These are phyloP conservation scores for Plecotus auritus DNA, from an alignment of 2,113 vertebrate genomes.

Conservation along the genomic window DNA sequence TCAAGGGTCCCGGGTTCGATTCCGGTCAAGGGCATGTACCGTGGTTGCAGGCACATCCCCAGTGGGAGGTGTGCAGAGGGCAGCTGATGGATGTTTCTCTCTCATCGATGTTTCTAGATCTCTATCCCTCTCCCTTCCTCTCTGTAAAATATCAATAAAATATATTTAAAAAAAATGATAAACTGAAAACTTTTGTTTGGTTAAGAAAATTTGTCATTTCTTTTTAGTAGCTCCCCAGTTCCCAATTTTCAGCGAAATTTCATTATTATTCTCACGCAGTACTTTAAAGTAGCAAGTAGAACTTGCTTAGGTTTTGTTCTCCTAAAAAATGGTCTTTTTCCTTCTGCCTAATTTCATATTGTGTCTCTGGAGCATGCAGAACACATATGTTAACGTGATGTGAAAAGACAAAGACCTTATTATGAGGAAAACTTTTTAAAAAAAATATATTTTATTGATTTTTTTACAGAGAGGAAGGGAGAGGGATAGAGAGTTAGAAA, in stretches of 20 bases:
- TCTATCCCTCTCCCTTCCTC: too few species aligned
- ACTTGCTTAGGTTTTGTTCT: conserved; percentile 17
- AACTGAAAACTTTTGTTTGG: background rate
- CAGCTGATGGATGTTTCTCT: too few species aligned
- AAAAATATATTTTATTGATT: too few species aligned
- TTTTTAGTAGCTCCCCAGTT: background rate
- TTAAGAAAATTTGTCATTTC: conserved; percentile 11
- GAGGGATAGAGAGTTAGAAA: too few species aligned
- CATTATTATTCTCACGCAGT: background rate
- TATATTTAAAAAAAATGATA: background rate
- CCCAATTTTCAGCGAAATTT: background rate
- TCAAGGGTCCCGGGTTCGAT: too few species aligned
- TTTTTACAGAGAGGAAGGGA: too few species aligned
- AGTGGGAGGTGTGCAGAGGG: too few species aligned
- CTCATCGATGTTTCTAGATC: too few species aligned
- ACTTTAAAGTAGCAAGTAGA: background rate
- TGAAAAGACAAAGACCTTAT: background rate
- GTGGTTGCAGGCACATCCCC: too few species aligned
- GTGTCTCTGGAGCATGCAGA: background rate
- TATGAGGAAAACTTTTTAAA: background rate
- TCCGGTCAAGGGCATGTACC: too few species aligned
- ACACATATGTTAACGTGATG: background rate
- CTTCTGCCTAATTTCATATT: background rate
- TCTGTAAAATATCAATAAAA: too few species aligned
- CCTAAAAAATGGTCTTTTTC: background rate